Percentiles rank a stretch among this genome's conserved stretches.
Conservation (phyloP, 2,113 vertebrate species). For the Atractosteus spatula region DNA sequence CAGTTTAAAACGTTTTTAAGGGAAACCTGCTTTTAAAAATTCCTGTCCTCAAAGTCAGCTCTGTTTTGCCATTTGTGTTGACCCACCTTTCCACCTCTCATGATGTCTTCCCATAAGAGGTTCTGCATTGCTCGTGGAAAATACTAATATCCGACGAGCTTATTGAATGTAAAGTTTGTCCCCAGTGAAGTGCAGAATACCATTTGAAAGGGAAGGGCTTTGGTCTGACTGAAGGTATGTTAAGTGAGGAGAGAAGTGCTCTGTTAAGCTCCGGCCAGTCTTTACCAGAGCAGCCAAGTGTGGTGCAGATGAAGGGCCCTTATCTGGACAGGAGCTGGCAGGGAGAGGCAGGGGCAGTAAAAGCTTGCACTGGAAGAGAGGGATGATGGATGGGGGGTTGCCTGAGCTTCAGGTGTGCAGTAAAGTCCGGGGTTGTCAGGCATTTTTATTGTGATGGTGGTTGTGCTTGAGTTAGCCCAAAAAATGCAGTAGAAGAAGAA, state of each 20-base stretch:
- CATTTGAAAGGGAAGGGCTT: conserved; percentile 23
- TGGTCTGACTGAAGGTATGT: conserved; percentile 8
- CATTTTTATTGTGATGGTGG: conserved; percentile 40
- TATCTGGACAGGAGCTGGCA: background rate
- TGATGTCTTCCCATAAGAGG: no score
- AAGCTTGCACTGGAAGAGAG: background rate
- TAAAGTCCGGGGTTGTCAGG: conserved; percentile 19
- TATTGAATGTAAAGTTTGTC: no score
- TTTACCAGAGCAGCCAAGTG: background rate
- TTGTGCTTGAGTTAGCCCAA: conserved; percentile 68
- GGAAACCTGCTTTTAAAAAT: conserved; percentile 32
- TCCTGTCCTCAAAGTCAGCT: no score
- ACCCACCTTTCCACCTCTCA: no score
- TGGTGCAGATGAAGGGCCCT: conserved; percentile 23
- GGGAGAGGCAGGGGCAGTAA: background rate
- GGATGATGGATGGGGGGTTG: background rate
- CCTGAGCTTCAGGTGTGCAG: background rate
- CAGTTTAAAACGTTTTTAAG: conserved; percentile 32
- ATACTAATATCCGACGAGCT: no score
- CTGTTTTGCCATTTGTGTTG: no score
- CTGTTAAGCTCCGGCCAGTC: background rate
- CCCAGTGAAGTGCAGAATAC: no score
- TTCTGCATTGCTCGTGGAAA: no score
- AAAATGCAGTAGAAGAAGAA: conserved; percentile 61
- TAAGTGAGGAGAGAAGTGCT: conserved; percentile 7